Percentiles rank a stretch among this genome's conserved stretches.
Evolutionary conservation across 1,140 invertebrate genomes (phyloP).

Genomic region (Asobara japonica): DNA sequence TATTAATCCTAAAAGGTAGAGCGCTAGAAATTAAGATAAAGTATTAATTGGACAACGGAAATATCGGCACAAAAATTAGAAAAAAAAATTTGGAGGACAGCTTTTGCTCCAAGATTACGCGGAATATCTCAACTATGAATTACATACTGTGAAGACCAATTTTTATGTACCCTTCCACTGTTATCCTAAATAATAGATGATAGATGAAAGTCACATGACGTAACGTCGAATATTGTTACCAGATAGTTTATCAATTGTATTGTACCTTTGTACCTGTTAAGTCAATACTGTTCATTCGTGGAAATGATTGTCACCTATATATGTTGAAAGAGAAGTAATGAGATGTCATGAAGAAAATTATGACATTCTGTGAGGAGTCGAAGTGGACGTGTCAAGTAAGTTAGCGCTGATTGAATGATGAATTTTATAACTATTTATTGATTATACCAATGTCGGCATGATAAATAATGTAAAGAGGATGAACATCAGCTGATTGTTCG

Average conservation of each 20-base stretch:
- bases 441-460: slow-evolving; percentile 16
- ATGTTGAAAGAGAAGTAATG: not conserved
- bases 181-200: not conserved
- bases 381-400: slow-evolving; percentile 18
- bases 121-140: not conserved
- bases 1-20: no score
- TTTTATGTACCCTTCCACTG: not conserved
- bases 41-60: no score
- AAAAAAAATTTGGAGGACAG: no score
- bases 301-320: not conserved
- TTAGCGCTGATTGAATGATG: slow-evolving; percentile 18
- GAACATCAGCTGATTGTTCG: not conserved
- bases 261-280: not conserved
- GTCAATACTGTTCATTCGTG: not conserved
- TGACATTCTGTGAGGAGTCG: not conserved
- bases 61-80: no score
- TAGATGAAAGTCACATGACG: not conserved
- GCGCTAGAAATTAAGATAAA: no score
- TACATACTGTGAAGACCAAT: not conserved
- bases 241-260: not conserved
- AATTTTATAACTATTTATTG: slow-evolving; percentile 3
- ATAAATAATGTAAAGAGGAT: not conserved
- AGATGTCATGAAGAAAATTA: not conserved
- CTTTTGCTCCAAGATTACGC: not conserved
- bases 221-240: slow-evolving; percentile 3